Evolutionary conservation across 2,113 vertebrate genomes (phyloP).

Genomic region (Cavia aperea): DNA sequence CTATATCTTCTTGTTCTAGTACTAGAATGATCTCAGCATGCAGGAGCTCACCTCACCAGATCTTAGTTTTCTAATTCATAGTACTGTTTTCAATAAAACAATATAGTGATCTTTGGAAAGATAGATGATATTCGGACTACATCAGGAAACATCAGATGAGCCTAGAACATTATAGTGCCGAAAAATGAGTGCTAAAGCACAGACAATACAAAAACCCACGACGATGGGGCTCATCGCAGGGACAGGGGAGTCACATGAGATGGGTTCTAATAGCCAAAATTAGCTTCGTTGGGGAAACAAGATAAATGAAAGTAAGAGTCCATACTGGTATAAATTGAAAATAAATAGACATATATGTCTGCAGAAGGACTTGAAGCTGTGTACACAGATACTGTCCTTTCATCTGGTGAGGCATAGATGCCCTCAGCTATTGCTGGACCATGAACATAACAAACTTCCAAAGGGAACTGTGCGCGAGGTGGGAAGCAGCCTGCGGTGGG

Average conservation of each 20-base stretch:
- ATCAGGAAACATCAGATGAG: neutral
- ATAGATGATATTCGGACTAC: neutral
- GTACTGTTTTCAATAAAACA: neutral
- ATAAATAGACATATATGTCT: neutral
- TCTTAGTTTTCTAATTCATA: neutral
- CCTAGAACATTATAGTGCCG: neutral
- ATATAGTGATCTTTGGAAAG: neutral
- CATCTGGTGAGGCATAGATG: neutral
- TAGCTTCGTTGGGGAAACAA: neutral
- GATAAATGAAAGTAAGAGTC: neutral
- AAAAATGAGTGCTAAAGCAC: neutral
- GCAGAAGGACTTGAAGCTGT: neutral
- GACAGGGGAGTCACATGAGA: neutral
- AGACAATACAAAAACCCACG: neutral
- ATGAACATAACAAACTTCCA: neutral
- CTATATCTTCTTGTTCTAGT: neutral
- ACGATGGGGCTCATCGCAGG: neutral
- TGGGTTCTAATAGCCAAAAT: too few relatives aligned
- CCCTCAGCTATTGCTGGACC: too few relatives aligned
- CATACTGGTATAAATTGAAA: neutral
- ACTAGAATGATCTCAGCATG: neutral
- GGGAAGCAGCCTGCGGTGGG: neutral
- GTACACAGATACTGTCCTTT: neutral
- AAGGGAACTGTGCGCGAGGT: too few relatives aligned
- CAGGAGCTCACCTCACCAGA: neutral